Conservation (phyloP, 2,888 invertebrate genomes). For the Saturnia japonica region DNA sequence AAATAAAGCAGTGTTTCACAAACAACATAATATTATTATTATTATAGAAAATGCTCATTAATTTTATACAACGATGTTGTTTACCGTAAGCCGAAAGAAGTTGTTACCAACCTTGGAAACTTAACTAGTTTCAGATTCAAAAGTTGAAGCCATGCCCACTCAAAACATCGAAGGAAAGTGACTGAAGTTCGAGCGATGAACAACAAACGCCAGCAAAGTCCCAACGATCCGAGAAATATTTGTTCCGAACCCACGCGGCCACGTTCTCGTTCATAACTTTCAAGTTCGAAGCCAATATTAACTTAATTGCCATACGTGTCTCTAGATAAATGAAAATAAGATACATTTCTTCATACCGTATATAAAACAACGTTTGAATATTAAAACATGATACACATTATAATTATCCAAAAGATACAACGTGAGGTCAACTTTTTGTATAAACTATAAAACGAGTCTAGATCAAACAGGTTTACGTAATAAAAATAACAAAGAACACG, state of each 20-base stretch:
- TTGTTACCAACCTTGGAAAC: slow-evolving; percentile 62
- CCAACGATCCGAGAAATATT: slow-evolving; percentile 59
- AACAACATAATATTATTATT: neutral
- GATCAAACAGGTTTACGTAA: slow-evolving; percentile 15
- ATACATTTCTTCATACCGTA: slow-evolving; percentile 2
- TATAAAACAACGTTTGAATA: neutral
- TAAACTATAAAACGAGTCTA: slow-evolving; percentile 16
- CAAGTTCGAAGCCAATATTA: slow-evolving; percentile 57
- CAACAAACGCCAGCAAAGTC: slow-evolving; percentile 64
- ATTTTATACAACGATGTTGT: slow-evolving; percentile 56
- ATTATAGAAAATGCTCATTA: slow-evolving; percentile 38
- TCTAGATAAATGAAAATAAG: neutral
- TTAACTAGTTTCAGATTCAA: slow-evolving; percentile 61
- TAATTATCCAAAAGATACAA: neutral
- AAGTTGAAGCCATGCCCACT: slow-evolving; percentile 51
- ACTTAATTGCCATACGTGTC: slow-evolving; percentile 43
- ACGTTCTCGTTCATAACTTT: slow-evolving; percentile 45
- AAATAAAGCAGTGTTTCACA: neutral
- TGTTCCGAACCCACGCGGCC: slow-evolving; percentile 45
- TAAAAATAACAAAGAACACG: slow-evolving; percentile 25
- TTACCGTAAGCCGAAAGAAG: slow-evolving; percentile 44
- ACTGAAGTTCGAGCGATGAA: slow-evolving; percentile 62
- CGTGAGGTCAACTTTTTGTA: neutral
- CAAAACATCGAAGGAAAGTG: slow-evolving; percentile 58
- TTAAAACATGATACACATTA: neutral